These are phyloP conservation scores for Siniperca knerii DNA, from an alignment of 2,113 vertebrate species.

Conservation along the genomic window DNA sequence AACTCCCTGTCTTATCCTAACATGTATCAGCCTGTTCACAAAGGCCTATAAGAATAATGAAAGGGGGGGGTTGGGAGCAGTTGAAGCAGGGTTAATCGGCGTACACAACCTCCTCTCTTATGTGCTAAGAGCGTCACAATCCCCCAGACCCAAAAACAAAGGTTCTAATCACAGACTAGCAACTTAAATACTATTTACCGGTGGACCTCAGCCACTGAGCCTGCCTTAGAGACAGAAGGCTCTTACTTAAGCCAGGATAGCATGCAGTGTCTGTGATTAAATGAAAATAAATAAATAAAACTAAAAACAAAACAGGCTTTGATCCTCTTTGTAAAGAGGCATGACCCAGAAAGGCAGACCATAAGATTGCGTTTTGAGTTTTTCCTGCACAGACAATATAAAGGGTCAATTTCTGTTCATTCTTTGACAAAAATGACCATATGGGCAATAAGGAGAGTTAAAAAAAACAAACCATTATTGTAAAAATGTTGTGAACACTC, in stretches of 20 bases:
- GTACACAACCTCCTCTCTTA: slow-evolving; percentile 76
- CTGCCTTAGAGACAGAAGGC: slow-evolving; percentile 56
- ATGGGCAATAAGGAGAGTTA: neutral
- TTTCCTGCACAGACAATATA: neutral
- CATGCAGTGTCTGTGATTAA: slow-evolving; percentile 52
- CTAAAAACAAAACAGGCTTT: slow-evolving; percentile 56
- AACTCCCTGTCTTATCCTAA: slow-evolving; percentile 81
- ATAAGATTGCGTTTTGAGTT: slow-evolving; percentile 14
- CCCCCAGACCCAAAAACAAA: slow-evolving; percentile 72
- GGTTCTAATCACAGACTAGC: slow-evolving; percentile 77
- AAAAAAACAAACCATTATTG: neutral
- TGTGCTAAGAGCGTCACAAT: slow-evolving; percentile 69
- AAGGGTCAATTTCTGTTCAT: neutral
- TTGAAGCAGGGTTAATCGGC: slow-evolving; percentile 79
- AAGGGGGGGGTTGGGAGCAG: slow-evolving; percentile 75
- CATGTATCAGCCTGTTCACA: slow-evolving; percentile 83
- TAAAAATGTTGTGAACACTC: neutral
- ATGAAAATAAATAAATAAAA: slow-evolving; percentile 61
- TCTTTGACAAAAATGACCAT: neutral
- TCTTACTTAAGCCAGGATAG: slow-evolving; percentile 50
- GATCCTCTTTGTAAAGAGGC: slow-evolving; percentile 58
- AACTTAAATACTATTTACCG: slow-evolving; percentile 73
- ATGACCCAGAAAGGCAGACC: slow-evolving; percentile 57
- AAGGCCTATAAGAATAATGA: slow-evolving; percentile 80
- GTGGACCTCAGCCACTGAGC: slow-evolving; percentile 65